phyloP scores from a whole-genome alignment of 2,888 invertebrate genomes.

The Frankliniella intonsa region DNA sequence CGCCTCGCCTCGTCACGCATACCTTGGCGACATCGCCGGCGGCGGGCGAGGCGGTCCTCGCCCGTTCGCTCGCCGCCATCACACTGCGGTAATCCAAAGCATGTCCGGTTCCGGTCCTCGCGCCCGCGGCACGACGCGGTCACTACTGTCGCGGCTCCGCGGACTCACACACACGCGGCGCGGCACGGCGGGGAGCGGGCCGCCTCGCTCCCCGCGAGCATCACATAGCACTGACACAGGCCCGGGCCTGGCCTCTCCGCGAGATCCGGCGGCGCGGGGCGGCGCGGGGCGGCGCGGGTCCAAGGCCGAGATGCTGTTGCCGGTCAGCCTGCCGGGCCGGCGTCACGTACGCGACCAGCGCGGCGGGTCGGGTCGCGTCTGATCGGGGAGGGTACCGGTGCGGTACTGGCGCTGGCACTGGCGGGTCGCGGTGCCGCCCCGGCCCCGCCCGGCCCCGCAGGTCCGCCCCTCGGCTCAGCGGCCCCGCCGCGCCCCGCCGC shows the following conservation, averaged over 20 bases:
- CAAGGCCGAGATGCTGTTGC: conserved; percentile 15
- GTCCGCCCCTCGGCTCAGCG: background rate
- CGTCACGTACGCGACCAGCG: background rate
- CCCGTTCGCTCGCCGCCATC: background rate
- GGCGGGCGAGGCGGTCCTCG: background rate
- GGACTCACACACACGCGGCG: background rate
- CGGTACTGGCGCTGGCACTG: background rate
- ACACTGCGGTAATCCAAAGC: background rate
- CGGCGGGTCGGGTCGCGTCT: background rate
- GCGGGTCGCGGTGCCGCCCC: no score
- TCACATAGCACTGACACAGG: conserved; percentile 31
- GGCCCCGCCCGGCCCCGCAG: no score
- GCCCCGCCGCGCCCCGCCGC: background rate
- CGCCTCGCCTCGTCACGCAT: no score
- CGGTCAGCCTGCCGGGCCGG: no score
- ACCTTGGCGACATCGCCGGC: conserved; percentile 10
- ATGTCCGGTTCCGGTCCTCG: no score
- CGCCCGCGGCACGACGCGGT: background rate
- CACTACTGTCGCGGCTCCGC: background rate
- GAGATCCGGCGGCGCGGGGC: background rate
- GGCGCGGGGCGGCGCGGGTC: background rate
- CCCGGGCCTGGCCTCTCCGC: no score
- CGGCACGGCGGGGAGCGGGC: conserved; percentile 29
- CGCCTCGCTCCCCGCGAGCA: conserved; percentile 29
- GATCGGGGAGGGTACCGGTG: background rate